These are phyloP conservation scores for Rhopalosiphum padi DNA, from an alignment of 1,140 invertebrate species.

Conservation along the genomic window DNA sequence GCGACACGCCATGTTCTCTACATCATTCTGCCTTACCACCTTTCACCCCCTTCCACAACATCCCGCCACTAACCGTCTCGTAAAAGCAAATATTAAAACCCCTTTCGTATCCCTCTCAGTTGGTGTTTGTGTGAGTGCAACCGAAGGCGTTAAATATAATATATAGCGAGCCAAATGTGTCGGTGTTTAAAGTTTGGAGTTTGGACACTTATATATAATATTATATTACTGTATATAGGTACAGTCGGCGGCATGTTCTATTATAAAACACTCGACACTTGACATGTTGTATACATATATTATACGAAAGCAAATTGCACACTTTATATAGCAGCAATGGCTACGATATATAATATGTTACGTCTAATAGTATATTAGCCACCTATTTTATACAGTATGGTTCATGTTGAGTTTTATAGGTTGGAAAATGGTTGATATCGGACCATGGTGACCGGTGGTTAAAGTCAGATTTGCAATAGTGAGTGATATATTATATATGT, in stretches of 20 bases:
- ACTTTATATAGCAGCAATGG: not conserved
- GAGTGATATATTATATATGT: no score
- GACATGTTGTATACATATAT: not conserved
- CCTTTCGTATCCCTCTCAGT: not conserved
- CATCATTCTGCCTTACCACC: not conserved
- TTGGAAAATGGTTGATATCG: not conserved
- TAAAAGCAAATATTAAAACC: conserved; percentile 48
- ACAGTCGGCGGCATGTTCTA: not conserved
- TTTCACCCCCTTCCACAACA: not conserved
- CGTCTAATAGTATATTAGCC: no score
- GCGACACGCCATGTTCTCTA: conserved; percentile 34
- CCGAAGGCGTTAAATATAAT: not conserved
- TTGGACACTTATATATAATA: not conserved
- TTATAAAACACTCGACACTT: conserved; percentile 26
- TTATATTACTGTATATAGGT: not conserved
- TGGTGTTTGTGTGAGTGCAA: not conserved
- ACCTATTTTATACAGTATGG: not conserved
- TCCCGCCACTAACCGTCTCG: not conserved
- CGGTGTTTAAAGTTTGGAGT: conserved; percentile 39
- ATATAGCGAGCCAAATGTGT: not conserved
- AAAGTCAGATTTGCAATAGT: not conserved
- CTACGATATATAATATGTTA: no score
- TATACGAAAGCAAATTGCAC: not conserved
- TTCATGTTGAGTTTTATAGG: not conserved
- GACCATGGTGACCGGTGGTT: not conserved